phyloP scores from a whole-genome alignment of 2,888 invertebrate genomes.

The Seira musarum region DNA sequence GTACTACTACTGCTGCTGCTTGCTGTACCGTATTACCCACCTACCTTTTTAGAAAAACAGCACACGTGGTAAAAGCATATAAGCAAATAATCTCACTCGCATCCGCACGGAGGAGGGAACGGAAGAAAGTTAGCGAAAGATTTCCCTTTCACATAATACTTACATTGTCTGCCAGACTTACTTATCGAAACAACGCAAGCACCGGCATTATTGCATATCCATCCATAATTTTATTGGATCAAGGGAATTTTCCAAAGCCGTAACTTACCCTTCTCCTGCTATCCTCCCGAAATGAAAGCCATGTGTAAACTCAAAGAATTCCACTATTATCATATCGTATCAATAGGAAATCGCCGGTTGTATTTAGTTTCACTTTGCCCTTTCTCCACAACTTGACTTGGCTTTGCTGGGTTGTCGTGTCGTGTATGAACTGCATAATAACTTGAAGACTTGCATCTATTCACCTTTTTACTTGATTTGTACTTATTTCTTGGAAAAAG shows the following conservation, averaged over 20 bases:
- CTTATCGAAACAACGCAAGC: not conserved
- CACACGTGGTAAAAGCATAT: conserved; percentile 10
- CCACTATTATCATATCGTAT: not conserved
- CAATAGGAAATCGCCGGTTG: conserved; percentile 1
- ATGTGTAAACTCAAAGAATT: not conserved
- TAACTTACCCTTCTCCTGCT: not conserved
- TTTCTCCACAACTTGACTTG: too few relatives aligned
- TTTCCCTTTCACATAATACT: not conserved
- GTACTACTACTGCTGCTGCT: too few relatives aligned
- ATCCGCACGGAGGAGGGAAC: not conserved
- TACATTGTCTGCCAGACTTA: not conserved
- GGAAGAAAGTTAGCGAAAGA: conserved; percentile 2
- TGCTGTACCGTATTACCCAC: too few relatives aligned
- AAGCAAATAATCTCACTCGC: not conserved
- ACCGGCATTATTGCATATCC: not conserved
- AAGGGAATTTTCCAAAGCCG: not conserved
- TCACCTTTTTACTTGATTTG: not conserved
- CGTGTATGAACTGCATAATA: not conserved
- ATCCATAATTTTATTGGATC: not conserved
- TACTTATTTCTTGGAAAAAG: too few relatives aligned
- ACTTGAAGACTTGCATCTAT: not conserved
- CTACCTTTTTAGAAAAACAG: conserved; percentile 2
- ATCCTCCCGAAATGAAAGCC: not conserved
- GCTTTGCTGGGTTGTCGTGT: too few relatives aligned
- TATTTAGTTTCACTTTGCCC: not conserved